These are phyloP conservation scores for Leptosomus discolor DNA, from an alignment of 2,113 vertebrate species.

Conservation along the genomic window DNA sequence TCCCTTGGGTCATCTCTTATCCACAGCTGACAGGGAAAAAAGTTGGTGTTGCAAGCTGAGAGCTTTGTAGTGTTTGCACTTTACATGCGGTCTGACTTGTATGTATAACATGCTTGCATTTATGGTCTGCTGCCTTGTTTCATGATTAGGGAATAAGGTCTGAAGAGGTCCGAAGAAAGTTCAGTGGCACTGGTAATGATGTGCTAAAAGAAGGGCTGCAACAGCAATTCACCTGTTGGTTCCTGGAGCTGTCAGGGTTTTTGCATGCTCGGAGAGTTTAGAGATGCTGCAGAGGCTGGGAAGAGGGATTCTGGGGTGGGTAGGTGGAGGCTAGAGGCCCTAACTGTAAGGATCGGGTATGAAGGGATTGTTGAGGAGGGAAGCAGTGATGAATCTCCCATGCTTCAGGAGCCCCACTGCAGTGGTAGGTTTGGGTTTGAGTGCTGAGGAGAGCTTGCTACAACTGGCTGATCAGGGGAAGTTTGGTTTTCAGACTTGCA, in stretches of 20 bases:
- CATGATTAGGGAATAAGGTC: not conserved
- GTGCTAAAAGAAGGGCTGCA: not conserved
- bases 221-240: not conserved
- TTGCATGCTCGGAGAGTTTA: not conserved
- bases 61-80: not conserved
- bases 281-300: not conserved
- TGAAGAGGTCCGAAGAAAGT: not conserved
- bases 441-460: not conserved
- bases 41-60: not conserved
- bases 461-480: too few relatives aligned
- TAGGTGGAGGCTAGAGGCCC: not conserved
- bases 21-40: not conserved
- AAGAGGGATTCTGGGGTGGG: not conserved
- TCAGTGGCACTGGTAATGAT: not conserved
- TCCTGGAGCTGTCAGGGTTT: accelerated
- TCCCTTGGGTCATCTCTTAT: not conserved
- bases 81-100: accelerated
- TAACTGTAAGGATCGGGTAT: accelerated
- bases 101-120: accelerated
- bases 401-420: not conserved
- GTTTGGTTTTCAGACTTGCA: not conserved
- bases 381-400: not conserved
- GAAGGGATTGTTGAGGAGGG: not conserved
- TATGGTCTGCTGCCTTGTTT: not conserved
- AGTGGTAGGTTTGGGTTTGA: too few relatives aligned